These are phyloP conservation scores for Zosterops borbonicus DNA, from an alignment of 2,113 vertebrate species.

Conservation along the genomic window DNA sequence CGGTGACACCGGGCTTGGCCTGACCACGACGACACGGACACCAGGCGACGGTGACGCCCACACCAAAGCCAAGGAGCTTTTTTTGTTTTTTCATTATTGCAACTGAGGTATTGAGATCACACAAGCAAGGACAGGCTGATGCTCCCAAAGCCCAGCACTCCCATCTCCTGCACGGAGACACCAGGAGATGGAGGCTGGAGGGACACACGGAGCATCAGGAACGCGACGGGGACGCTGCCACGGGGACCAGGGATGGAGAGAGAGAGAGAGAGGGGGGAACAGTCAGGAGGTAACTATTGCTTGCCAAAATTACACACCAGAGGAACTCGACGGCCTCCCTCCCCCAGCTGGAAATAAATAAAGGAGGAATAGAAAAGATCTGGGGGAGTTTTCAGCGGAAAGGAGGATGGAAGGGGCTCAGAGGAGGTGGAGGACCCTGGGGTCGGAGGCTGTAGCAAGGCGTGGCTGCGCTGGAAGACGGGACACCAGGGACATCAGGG, in stretches of 20 bases:
- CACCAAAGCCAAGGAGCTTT: not conserved
- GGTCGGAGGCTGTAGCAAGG: constrained; percentile 9
- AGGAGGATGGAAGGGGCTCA: not conserved
- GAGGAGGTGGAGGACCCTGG: not conserved
- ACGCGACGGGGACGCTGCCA: not conserved
- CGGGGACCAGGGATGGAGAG: not conserved
- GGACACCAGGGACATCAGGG: constrained; percentile 23
- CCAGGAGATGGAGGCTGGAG: not conserved
- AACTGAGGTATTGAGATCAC: not conserved
- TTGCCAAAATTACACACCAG: not conserved
- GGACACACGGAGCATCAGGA: not conserved
- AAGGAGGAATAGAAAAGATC: not conserved
- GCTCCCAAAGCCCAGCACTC: fast-evolving
- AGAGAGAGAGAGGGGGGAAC: not conserved
- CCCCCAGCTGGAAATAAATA: not conserved
- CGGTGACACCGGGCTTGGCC: not conserved
- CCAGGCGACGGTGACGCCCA: not conserved
- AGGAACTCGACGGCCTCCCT: no score
- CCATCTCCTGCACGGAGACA: not conserved
- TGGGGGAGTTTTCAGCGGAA: not conserved
- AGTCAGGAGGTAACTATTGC: constrained; percentile 36
- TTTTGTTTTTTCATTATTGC: not conserved
- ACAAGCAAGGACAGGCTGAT: not conserved
- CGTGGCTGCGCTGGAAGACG: constrained; percentile 47
- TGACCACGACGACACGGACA: not conserved